Evolutionary conservation across 2,113 vertebrate genomes (phyloP).

Genomic region (Gobius niger): DNA sequence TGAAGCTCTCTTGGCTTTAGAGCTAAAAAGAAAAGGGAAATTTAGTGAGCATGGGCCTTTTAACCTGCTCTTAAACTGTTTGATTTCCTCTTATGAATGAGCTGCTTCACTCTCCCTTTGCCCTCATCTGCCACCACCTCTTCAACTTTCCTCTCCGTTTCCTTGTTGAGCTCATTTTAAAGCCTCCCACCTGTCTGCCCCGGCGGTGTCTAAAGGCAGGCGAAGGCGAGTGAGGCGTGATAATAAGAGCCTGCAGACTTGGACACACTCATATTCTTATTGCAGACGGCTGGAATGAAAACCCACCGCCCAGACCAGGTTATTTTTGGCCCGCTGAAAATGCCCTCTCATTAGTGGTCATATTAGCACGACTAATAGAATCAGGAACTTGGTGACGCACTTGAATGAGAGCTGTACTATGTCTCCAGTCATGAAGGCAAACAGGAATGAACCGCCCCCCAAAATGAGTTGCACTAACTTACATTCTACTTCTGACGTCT

Average conservation of each 20-base stretch:
- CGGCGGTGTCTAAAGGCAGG: slow-evolving; percentile 29
- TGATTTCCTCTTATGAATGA: not conserved
- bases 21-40: too few species aligned
- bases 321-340: slow-evolving; percentile 59
- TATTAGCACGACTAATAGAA: slow-evolving; percentile 57
- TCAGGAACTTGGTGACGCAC: slow-evolving; percentile 17
- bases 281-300: slow-evolving; percentile 27
- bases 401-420: not conserved
- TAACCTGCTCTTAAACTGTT: slow-evolving; percentile 27
- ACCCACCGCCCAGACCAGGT: slow-evolving; percentile 18
- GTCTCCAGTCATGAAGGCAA: not conserved
- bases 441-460: too few species aligned
- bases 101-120: not conserved
- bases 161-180: not conserved
- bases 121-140: not conserved
- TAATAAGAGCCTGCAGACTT: slow-evolving; percentile 48
- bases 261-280: slow-evolving; percentile 44
- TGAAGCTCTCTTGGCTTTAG: too few species aligned
- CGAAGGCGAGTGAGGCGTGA: slow-evolving; percentile 37
- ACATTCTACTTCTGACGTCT: too few species aligned
- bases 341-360: slow-evolving; percentile 52
- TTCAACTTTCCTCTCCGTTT: not conserved
- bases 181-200: slow-evolving; percentile 55
- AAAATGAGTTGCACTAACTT: too few species aligned
- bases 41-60: not conserved